Base-by-base conservation (phyloP, 2,113 vertebrate genomes). In the Fulmarus glacialis region DNA sequence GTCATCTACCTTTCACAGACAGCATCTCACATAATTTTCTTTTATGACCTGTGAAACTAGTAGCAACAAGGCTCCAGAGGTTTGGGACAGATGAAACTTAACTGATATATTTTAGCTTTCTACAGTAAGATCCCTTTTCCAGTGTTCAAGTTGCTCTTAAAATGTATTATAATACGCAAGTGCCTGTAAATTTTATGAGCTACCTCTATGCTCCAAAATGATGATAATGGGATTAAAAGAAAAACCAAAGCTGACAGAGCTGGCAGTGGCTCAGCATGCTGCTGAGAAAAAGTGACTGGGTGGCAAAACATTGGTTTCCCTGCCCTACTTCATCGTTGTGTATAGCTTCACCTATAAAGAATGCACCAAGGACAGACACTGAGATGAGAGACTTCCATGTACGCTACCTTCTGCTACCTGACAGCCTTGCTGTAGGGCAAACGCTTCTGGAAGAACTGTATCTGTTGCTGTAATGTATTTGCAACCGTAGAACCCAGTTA, bases 261-360 rank as follows among this genome's bases (percentile, higher is more conserved):
- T 82, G 52, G 47, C 64, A 38, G 48, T 3, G 23, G 55, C 50
- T 53, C 34, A 85, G 16, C 30, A 24, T 0, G 2, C 58, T 77
- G 67, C 36, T 2, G 1, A 63, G 53, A 34, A 75, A 56, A 77
- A 84, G 38, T 1, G 18, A 45, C 16, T 10, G 43, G 36, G 18
- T 45, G 59, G 52, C 50, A 58, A 26, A 82, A 47, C 9, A 5
- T 1, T 15, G 32, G 8, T 42, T 45, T 81, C 23, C 63, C 40
- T 71, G 50, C 74, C 29, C 82, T 60, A 1, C 32, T 42, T 42
- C 20, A 24, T 29, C 5, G 0, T 0, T 13, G 53, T 7, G 10
- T 9, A 30, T 11, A 40, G 29, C 59, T 50, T 55, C 40, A 23
- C 68, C 59, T 55, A 1, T 1, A 8, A 34, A 30, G 27, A 40